Conservation (phyloP, 2,113 vertebrate genomes). For the Pluvialis apricaria region DNA sequence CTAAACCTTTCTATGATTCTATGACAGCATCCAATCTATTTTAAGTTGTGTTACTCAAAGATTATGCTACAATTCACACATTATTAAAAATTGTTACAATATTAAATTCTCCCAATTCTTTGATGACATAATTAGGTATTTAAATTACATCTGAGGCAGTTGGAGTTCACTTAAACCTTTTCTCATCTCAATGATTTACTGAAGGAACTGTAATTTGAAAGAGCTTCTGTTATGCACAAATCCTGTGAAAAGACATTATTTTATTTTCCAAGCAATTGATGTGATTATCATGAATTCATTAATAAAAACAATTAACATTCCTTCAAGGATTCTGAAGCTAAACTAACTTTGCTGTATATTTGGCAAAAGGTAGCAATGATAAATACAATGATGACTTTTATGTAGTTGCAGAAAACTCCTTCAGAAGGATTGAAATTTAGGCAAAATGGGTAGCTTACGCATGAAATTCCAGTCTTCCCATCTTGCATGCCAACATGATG, state of each 20-base stretch:
- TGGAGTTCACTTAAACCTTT: neutral
- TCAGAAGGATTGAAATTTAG: neutral
- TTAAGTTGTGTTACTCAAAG: neutral
- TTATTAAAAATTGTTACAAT: neutral
- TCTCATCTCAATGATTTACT: neutral
- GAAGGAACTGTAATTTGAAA: neutral
- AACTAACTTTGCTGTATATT: neutral
- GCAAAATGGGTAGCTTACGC: neutral
- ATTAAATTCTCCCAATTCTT: neutral
- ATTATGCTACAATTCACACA: neutral
- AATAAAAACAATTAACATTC: neutral
- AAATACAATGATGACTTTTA: neutral
- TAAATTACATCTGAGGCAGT: neutral
- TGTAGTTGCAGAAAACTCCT: neutral
- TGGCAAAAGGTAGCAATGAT: neutral
- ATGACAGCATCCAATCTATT: neutral
- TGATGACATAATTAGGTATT: neutral
- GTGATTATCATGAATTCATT: neutral
- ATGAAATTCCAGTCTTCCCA: neutral
- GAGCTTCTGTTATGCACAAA: neutral
- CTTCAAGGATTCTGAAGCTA: neutral
- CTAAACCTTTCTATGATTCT: no score
- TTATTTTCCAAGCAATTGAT: neutral
- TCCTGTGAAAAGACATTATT: neutral
- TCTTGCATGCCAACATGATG: neutral